Evolutionary conservation across 35 echinoderm and acorn worm species (phyloP).

Genomic region (Nesometra sesokonis): DNA sequence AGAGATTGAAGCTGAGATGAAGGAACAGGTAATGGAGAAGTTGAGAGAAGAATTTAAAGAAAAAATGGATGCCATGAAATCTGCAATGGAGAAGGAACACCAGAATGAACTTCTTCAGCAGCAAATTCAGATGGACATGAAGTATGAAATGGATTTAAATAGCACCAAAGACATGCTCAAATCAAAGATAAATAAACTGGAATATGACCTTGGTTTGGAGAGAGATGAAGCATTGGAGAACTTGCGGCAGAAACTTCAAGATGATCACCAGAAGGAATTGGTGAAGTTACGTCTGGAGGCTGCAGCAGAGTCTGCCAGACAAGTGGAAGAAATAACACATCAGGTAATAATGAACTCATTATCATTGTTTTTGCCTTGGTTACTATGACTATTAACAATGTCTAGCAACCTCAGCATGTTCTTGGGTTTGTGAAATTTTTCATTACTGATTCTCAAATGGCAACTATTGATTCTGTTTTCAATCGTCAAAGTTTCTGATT

Average conservation of each 20-base stretch:
- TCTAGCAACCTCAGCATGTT: no score
- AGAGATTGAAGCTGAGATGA: slow-evolving; percentile 67
- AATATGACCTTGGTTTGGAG: slow-evolving; percentile 21
- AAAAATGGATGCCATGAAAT: slow-evolving; percentile 55
- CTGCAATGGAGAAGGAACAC: slow-evolving; percentile 70
- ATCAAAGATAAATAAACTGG: slow-evolving; percentile 37
- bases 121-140: slow-evolving; percentile 61
- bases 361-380: no score
- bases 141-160: slow-evolving; percentile 57
- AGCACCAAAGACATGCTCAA: slow-evolving; percentile 49
- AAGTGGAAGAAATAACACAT: slow-evolving; percentile 33
- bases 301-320: slow-evolving; percentile 51
- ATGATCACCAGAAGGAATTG: slow-evolving; percentile 55
- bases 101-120: slow-evolving; percentile 43
- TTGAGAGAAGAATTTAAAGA: slow-evolving; percentile 68
- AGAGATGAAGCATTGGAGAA: slow-evolving; percentile 61
- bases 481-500: no score
- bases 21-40: slow-evolving; percentile 57
- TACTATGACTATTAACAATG: no score
- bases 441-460: no score
- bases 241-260: slow-evolving; percentile 33
- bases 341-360: not conserved
- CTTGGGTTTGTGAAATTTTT: no score
- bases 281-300: slow-evolving; percentile 41
- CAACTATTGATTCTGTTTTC: no score